phyloP scores from a whole-genome alignment of 2,888 invertebrate species.

The Lasioglossum zephyrum region DNA sequence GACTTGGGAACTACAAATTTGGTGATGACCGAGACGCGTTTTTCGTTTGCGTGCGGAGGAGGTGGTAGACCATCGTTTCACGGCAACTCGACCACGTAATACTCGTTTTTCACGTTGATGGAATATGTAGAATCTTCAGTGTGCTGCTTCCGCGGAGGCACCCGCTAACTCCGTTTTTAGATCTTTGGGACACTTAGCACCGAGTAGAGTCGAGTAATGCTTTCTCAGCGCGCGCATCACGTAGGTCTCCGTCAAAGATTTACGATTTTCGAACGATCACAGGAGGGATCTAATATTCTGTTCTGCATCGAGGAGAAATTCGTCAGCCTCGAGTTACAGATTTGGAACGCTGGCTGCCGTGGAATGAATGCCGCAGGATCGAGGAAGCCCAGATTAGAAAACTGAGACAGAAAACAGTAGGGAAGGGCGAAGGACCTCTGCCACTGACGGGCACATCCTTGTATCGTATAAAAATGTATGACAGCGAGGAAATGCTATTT shows the following conservation, averaged over 20 bases:
- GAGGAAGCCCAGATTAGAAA: constrained; percentile 33
- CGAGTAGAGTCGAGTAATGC: constrained; percentile 12
- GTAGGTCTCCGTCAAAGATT: constrained; percentile 25
- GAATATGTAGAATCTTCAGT: constrained; percentile 26
- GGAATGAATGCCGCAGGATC: constrained; percentile 3
- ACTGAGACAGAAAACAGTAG: constrained; percentile 34
- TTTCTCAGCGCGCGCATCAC: constrained; percentile 15
- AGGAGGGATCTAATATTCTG: neutral
- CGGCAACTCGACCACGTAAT: constrained; percentile 32
- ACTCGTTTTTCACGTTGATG: constrained; percentile 10
- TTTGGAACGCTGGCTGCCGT: neutral
- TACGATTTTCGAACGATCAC: neutral
- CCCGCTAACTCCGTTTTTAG: constrained; percentile 29
- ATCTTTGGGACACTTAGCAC: constrained; percentile 30
- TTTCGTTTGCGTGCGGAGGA: constrained; percentile 1
- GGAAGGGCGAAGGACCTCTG: constrained; percentile 45
- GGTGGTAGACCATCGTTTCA: constrained; percentile 27
- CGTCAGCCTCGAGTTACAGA: neutral
- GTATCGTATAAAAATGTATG: constrained; percentile 63
- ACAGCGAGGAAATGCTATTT: constrained; percentile 62
- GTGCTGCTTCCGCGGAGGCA: neutral
- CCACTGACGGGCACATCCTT: constrained; percentile 54
- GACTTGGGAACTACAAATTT: neutral
- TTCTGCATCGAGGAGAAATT: neutral
- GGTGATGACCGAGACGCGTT: neutral